Evolutionary conservation across 2,888 invertebrate species (phyloP), one percentile per base, ranked within the genome.

Genomic region (Rhyacophila evoluta): DNA sequence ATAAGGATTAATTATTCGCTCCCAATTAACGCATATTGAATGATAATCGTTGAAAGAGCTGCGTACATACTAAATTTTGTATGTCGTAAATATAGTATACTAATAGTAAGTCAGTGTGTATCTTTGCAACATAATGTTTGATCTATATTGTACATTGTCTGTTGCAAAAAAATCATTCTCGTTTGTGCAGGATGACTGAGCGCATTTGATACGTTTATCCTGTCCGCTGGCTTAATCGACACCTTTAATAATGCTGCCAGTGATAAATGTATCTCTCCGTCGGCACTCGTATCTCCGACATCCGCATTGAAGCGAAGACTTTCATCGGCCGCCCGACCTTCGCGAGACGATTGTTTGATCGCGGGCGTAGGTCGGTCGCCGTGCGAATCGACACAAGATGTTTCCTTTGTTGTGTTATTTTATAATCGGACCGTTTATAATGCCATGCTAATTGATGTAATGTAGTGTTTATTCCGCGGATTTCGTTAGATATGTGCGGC

Each of bases 361-460:
- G 19, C 55, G 55, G 55, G 55, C 55, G 55, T 55, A 55, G 55
- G 55, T 55, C 55, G 55, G 55, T 55, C 55, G 55, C 55, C 55
- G 55, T 55, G 55, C 55, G 55, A 55, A 55, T 55, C 55, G 55
- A 55, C 55, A 55, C 55, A 55, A 55, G 55, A 55, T 19, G 55
- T 55, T 55, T 19, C 19, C 55, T 55, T 55, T 55, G 55, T 55
- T 25, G 55, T 25, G 55, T 2, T 55, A 19, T 55, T 55, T 55
- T 55, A 55, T 55, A 55, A 55, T 55, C 55, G 25, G 19, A 55
- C 19, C 55, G 55, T 19, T 55, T 55, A 55, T 55, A 25, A 55
- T 55, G 12, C 55, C 55, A 55, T 55, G 55, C 55, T 55, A 55
- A 55, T 55, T 55, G 55, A 19, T 33, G 6, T 55, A 55, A 55